phyloP scores from a whole-genome alignment of 2,797 vertebrate genomes.

The Ctenosaura bakeri region DNA sequence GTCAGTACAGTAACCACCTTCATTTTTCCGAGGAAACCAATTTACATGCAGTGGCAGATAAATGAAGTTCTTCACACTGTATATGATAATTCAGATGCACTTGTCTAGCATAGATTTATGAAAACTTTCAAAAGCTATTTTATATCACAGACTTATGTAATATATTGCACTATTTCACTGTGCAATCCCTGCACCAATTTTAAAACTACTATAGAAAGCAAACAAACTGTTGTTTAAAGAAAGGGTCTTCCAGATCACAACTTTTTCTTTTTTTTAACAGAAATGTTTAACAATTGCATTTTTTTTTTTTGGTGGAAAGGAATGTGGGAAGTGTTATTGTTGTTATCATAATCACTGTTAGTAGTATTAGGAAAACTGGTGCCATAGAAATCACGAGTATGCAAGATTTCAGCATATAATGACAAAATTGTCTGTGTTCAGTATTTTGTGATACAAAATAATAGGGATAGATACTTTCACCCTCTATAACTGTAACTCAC shows the following conservation, averaged over 20 bases:
- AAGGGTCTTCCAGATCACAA: neutral
- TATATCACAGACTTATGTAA: neutral
- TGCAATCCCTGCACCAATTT: neutral
- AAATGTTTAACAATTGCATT: neutral
- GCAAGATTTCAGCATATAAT: neutral
- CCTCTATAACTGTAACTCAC: neutral
- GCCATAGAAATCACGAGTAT: neutral
- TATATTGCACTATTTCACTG: neutral
- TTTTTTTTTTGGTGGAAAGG: neutral
- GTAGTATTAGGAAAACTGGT: neutral
- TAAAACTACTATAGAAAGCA: neutral
- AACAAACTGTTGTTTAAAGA: neutral
- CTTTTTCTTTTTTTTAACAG: constrained; percentile 19
- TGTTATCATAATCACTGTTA: neutral
- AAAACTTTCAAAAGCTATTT: constrained; percentile 45
- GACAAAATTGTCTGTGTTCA: neutral
- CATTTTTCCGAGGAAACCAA: constrained; percentile 62
- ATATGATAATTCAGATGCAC: constrained; percentile 43
- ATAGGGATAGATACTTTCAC: neutral
- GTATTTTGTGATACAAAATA: neutral
- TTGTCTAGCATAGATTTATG: constrained; percentile 49
- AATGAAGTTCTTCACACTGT: constrained; percentile 44
- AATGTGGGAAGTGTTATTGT: neutral
- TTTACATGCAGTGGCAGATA: constrained; percentile 56
- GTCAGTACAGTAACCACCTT: constrained; percentile 60